phyloP scores from a whole-genome alignment of 2,797 vertebrate species.

The Hozukius guyotensis region DNA sequence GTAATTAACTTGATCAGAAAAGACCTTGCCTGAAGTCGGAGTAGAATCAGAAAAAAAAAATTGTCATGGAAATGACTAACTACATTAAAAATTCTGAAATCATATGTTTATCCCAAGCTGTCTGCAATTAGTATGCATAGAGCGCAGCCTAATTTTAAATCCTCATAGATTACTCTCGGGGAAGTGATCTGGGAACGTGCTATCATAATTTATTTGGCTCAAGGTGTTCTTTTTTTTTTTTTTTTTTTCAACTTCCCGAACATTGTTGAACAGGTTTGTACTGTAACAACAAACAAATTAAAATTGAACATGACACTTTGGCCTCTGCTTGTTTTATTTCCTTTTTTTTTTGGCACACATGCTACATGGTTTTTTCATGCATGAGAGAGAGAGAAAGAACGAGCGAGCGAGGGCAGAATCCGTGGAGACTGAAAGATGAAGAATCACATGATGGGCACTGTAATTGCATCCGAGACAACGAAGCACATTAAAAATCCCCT shows the following conservation, averaged over 20 bases:
- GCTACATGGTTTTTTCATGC: not conserved
- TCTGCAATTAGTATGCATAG: constrained; percentile 74
- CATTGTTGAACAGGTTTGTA: constrained; percentile 57
- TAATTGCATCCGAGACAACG: constrained; percentile 74
- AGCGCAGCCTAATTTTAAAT: constrained; percentile 67
- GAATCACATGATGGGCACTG: constrained; percentile 64
- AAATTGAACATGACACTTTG: constrained; percentile 69
- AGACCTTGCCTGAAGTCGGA: constrained; percentile 77
- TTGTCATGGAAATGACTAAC: constrained; percentile 57
- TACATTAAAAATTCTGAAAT: constrained; percentile 68
- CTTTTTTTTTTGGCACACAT: not conserved
- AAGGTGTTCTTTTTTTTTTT: constrained; percentile 43
- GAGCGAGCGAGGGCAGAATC: constrained; percentile 28
- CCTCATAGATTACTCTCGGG: constrained; percentile 68
- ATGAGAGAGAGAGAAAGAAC: not conserved
- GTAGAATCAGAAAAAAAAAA: constrained; percentile 49
- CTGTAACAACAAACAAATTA: constrained; percentile 68
- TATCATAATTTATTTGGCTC: constrained; percentile 71
- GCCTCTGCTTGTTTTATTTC: constrained; percentile 49
- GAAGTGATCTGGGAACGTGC: constrained; percentile 66
- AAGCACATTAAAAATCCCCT: constrained; percentile 65
- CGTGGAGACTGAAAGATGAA: constrained; percentile 64
- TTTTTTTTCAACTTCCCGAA: constrained; percentile 27
- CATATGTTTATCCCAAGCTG: constrained; percentile 73
- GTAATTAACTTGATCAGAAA: constrained; percentile 82